These are phyloP conservation scores for Tortricodes alternella DNA, from an alignment of 2,888 invertebrate species.

Conservation along the genomic window DNA sequence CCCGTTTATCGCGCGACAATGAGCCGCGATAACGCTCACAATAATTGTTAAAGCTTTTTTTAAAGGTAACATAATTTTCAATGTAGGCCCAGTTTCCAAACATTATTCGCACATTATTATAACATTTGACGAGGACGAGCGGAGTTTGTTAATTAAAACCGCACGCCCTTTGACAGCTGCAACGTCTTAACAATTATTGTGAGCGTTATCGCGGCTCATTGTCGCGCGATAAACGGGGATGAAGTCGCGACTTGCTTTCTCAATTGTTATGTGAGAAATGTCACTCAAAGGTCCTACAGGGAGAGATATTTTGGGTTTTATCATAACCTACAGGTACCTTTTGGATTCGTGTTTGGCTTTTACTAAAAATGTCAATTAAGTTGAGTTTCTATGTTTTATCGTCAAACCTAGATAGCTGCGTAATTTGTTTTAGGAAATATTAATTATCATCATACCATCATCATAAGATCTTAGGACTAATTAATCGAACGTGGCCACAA, in stretches of 20 bases:
- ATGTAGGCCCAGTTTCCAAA: neutral
- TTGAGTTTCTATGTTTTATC: too few species aligned
- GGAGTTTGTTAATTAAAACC: conserved; percentile 67
- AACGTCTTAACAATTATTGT: conserved; percentile 62
- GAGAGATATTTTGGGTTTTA: too few species aligned
- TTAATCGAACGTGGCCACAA: too few species aligned
- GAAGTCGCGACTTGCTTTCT: conserved; percentile 12
- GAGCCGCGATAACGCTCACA: conserved; percentile 55
- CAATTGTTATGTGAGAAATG: neutral
- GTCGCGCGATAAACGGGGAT: conserved; percentile 35
- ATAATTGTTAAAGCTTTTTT: conserved; percentile 62
- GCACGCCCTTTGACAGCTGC: conserved; percentile 62
- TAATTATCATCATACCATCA: too few species aligned
- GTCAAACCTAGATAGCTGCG: too few species aligned
- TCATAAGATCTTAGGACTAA: too few species aligned
- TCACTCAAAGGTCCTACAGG: neutral
- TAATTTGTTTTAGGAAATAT: too few species aligned
- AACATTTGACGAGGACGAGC: conserved; percentile 36
- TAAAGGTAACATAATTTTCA: neutral
- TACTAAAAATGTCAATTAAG: too few species aligned
- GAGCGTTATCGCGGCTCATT: conserved; percentile 53
- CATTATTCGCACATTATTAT: neutral
- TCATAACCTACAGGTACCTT: too few species aligned
- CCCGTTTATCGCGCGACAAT: conserved; percentile 38
- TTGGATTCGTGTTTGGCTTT: too few species aligned